These are phyloP conservation scores for Onychostruthus taczanowskii DNA, from an alignment of 2,113 vertebrate genomes.

Conservation along the genomic window DNA sequence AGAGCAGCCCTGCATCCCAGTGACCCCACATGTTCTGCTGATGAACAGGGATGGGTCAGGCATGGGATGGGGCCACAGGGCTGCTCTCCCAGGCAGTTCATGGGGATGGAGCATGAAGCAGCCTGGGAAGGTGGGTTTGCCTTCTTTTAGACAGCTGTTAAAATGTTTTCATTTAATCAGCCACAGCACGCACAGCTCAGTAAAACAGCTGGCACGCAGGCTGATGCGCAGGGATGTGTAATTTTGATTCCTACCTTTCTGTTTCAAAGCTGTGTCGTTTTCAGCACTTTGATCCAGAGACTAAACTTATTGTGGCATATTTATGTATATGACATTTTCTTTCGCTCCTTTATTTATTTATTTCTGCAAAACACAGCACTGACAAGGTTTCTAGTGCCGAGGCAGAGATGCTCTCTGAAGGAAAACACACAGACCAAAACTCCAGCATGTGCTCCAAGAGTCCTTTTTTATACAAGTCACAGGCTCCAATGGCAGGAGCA, in stretches of 20 bases:
- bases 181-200: not conserved
- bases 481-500: not conserved
- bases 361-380: slow-evolving; percentile 1
- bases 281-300: slow-evolving; percentile 47
- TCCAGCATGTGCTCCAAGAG: not conserved
- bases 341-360: slow-evolving; percentile 15
- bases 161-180: slow-evolving; percentile 32
- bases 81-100: not conserved
- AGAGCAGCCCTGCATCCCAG: not conserved
- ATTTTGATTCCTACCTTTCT: slow-evolving; percentile 29
- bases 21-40: rapidly evolving
- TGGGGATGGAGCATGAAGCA: not conserved
- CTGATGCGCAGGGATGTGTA: not conserved
- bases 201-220: slow-evolving; percentile 2
- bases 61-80: rapidly evolving
- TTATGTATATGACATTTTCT: slow-evolving; percentile 56
- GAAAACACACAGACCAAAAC: not conserved
- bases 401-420: not conserved
- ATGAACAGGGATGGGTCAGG: too few species aligned
- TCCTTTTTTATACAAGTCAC: rapidly evolving
- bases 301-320: slow-evolving; percentile 47
- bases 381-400: not conserved
- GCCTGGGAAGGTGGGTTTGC: not conserved
- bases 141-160: slow-evolving; percentile 24
- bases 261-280: slow-evolving; percentile 38